Evolutionary conservation across 2,797 vertebrate genomes (phyloP), one percentile per base, ranked within the genome.

Genomic region (Prionace glauca): DNA sequence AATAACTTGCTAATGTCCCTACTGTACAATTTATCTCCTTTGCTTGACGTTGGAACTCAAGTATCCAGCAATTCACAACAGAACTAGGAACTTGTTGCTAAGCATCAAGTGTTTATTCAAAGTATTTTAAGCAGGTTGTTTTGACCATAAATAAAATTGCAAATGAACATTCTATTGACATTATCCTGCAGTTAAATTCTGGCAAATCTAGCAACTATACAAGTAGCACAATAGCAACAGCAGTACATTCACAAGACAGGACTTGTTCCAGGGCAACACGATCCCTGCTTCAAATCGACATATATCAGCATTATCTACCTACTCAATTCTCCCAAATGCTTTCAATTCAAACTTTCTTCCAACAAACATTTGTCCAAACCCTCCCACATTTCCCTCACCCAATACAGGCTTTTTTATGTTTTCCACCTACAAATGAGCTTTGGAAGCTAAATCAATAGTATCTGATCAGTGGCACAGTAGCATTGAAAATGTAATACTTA

Each of bases 261-360:
- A 69, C 90, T 41, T 67, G 90, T 69, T 69, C 36, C 62, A 41
- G 62, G 90, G 62, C 65, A 92, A 36, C 62, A 11, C 41, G 62
- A 69, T 67, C 90, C 62, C 36, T 69, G n/a, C 65, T 92, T 24
- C 90, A 92, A 22, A 22, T 69, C 36, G 4, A 92, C 9, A 24
- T 36, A 92, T 24, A 41, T 65, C 90, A 92, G n/a, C 36, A n/a
- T 67, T n/a, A 36, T 67, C 32, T 36, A 62, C 7, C 20, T 12
- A 62, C 29, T 4, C 16, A n/a, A 7, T 29, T 90, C 45, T 56
- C 87, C 87, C 14, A 62, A 56, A 18, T 90, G 56, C 62, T 62
- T 88, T 50, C 50, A 88, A 88, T 88, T 92, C 62, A 92, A 92
- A 18, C 10, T 92, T 92, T 11, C 62, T 67, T 92, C 90, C 41